phyloP scores from a whole-genome alignment of 2,113 vertebrate genomes.

The Cryptotis parvus region DNA sequence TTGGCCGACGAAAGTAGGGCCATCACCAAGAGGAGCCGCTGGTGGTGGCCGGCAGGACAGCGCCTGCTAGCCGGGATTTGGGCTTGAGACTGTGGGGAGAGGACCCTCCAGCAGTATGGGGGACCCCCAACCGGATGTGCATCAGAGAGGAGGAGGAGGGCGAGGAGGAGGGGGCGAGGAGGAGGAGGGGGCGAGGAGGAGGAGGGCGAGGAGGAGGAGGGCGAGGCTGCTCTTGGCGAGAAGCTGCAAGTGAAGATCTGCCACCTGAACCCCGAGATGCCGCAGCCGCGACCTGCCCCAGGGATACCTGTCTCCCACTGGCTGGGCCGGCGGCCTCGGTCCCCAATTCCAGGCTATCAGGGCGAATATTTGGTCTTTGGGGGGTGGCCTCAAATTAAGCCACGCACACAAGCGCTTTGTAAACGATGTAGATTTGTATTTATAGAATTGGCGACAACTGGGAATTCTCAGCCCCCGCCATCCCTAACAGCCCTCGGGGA shows the following conservation, averaged over 20 bases:
- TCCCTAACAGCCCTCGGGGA: constrained; percentile 3
- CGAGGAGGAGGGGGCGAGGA: neutral
- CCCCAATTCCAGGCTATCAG: constrained; percentile 20
- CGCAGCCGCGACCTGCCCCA: no score
- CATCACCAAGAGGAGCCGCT: no score
- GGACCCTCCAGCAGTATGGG: neutral
- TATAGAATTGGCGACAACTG: constrained; percentile 76
- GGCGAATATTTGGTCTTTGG: constrained; percentile 36
- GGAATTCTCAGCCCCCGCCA: constrained; percentile 49
- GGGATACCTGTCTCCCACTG: no score
- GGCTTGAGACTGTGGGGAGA: constrained; percentile 18
- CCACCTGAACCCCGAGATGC: fast-evolving
- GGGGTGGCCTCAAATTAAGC: constrained; percentile 58
- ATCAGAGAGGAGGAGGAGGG: neutral
- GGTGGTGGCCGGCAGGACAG: no score
- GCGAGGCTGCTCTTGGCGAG: neutral
- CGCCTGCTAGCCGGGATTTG: neutral
- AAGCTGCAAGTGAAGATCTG: neutral
- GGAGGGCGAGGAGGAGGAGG: neutral
- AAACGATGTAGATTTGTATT: constrained; percentile 74
- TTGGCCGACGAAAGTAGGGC: neutral
- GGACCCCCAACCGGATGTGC: constrained; percentile 38
- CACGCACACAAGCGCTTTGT: constrained; percentile 62
- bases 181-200: neutral
- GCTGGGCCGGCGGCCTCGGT: no score